These are phyloP conservation scores for Pogona vitticeps DNA, from an alignment of 2,113 vertebrate species.

Conservation along the genomic window DNA sequence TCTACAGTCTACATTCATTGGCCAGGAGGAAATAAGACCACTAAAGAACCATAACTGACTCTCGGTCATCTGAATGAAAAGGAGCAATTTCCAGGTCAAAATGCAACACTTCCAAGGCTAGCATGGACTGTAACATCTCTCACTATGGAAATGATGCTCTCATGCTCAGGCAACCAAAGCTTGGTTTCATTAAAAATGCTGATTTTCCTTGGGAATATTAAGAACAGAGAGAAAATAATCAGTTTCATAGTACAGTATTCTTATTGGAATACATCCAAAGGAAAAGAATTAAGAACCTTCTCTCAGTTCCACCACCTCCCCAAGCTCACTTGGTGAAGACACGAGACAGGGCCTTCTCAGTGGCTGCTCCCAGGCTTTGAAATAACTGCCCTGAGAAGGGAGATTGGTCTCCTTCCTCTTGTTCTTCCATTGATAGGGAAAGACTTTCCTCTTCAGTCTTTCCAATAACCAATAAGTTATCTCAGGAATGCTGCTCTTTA, in stretches of 20 bases:
- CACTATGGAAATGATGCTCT: not conserved
- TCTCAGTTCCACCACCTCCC: no score
- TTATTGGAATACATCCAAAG: no score
- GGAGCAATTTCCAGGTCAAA: constrained; percentile 4
- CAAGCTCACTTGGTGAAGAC: no score
- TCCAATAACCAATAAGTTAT: no score
- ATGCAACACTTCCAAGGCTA: not conserved
- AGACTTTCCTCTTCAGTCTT: no score
- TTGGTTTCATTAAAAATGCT: not conserved
- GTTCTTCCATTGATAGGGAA: no score
- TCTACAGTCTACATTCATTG: not conserved
- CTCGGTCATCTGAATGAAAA: not conserved
- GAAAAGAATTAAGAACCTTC: no score
- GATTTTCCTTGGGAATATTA: not conserved
- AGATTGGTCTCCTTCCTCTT: no score
- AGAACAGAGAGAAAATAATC: not conserved
- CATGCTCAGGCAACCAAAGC: not conserved
- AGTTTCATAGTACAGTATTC: not conserved
- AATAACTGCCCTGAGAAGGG: no score
- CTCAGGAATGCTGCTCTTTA: no score
- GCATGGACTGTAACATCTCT: not conserved
- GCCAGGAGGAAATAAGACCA: not conserved
- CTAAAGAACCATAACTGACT: not conserved
- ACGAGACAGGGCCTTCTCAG: no score
- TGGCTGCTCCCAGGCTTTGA: no score